These are phyloP conservation scores for Sebastes matsubarae DNA, from an alignment of 2,797 vertebrate genomes.

Conservation along the genomic window DNA sequence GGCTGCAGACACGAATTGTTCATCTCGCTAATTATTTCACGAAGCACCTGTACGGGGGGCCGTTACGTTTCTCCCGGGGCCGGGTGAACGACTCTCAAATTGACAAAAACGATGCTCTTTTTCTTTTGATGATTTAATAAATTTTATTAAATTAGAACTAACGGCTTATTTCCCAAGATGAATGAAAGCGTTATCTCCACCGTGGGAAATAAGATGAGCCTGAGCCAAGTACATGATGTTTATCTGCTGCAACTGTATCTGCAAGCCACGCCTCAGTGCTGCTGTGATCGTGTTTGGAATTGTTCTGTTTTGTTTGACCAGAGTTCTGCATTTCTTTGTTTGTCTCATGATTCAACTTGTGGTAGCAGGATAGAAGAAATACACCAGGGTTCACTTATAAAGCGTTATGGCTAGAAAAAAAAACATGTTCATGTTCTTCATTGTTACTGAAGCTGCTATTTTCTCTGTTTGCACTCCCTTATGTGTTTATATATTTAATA, in stretches of 20 bases:
- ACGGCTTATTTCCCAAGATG: conserved; percentile 35
- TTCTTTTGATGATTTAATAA: conserved; percentile 26
- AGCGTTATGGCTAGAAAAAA: too few species aligned
- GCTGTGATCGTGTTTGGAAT: not conserved
- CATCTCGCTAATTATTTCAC: not conserved
- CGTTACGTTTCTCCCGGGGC: not conserved
- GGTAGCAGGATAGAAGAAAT: too few species aligned
- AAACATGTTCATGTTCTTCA: not conserved
- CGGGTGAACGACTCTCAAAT: not conserved
- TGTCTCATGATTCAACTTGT: not conserved
- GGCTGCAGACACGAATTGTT: not conserved
- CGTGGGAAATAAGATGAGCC: conserved; percentile 39
- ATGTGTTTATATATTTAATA: not conserved
- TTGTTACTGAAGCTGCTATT: not conserved
- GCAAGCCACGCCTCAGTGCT: not conserved
- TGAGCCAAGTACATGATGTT: conserved; percentile 11
- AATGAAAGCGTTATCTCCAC: conserved; percentile 16
- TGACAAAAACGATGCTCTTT: conserved; percentile 14
- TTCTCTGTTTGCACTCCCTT: not conserved
- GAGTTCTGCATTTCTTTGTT: not conserved
- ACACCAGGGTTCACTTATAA: not conserved
- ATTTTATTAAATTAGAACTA: conserved; percentile 42
- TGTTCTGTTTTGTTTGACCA: not conserved
- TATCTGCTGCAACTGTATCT: not conserved
- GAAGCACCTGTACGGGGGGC: not conserved